These are phyloP conservation scores for Peribatodes rhomboidaria DNA, from an alignment of 2,888 invertebrate species.

Conservation along the genomic window DNA sequence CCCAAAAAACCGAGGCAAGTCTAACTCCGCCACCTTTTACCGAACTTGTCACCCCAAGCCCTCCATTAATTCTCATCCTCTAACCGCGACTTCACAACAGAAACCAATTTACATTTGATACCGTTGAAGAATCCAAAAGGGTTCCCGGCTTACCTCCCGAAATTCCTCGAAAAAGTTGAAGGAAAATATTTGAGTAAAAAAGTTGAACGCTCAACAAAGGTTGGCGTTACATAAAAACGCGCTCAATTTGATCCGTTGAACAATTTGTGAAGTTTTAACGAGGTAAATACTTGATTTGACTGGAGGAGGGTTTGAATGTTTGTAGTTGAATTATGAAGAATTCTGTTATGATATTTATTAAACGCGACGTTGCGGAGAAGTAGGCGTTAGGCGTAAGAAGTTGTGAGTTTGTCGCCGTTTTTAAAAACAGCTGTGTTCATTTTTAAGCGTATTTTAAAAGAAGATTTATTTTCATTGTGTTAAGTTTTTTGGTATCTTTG, in stretches of 20 bases:
- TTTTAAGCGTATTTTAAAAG: no score
- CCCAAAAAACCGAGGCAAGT: neutral
- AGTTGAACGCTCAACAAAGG: slow-evolving; percentile 25
- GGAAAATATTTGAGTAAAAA: slow-evolving; percentile 24
- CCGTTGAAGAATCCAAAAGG: slow-evolving; percentile 22
- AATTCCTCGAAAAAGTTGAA: slow-evolving; percentile 17
- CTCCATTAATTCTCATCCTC: slow-evolving; percentile 18
- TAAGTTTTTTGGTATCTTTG: no score
- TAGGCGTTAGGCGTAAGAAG: no score
- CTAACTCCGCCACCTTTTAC: neutral
- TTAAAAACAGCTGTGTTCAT: no score
- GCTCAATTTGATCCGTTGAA: slow-evolving; percentile 29
- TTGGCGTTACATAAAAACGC: slow-evolving; percentile 18
- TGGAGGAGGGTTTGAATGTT: slow-evolving; percentile 3
- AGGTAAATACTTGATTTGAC: slow-evolving; percentile 33
- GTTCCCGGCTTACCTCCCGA: slow-evolving; percentile 3
- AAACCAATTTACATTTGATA: slow-evolving; percentile 28
- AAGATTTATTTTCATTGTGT: no score
- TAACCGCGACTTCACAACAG: slow-evolving; percentile 24
- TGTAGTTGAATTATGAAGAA: neutral
- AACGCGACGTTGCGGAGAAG: no score
- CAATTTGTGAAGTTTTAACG: slow-evolving; percentile 33
- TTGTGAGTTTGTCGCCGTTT: no score
- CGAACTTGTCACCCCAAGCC: neutral
- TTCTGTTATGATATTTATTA: neutral